Conservation (phyloP, 2,113 vertebrate species). For the Plotosus lineatus region DNA sequence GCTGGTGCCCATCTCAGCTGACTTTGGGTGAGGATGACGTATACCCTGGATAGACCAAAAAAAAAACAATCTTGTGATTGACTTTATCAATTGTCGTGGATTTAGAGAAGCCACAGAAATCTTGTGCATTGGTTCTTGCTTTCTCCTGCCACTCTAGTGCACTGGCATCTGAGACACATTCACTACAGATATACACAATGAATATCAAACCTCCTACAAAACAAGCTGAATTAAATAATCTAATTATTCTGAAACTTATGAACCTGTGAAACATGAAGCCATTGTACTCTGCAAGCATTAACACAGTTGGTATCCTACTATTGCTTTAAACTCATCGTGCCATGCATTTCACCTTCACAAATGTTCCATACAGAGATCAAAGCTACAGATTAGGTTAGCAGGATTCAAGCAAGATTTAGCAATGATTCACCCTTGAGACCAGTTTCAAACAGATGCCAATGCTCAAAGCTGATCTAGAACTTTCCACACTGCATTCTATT, state of each 20-base stretch:
- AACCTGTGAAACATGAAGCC: background rate
- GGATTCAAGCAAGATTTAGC: constrained; percentile 16
- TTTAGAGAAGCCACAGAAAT: background rate
- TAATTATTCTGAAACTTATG: background rate
- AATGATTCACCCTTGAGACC: constrained; percentile 34
- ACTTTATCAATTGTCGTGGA: background rate
- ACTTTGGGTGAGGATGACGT: too few species aligned
- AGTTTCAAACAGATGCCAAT: constrained; percentile 30
- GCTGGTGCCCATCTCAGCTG: too few species aligned
- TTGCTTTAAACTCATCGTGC: background rate
- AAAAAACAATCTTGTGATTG: background rate
- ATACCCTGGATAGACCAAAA: too few species aligned
- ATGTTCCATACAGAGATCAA: background rate
- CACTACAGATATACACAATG: constrained; percentile 3
- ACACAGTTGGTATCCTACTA: background rate
- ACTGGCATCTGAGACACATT: background rate
- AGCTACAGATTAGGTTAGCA: constrained; percentile 30
- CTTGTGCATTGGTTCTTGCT: background rate
- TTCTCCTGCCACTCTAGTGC: background rate
- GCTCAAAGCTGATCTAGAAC: constrained; percentile 25
- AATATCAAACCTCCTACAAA: background rate
- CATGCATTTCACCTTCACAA: background rate
- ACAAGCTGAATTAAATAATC: constrained; percentile 23
- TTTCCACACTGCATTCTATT: constrained; percentile 54
- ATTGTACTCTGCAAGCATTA: background rate